These are phyloP conservation scores for Anarrhichthys ocellatus DNA, from an alignment of 2,113 vertebrate species.

Conservation along the genomic window DNA sequence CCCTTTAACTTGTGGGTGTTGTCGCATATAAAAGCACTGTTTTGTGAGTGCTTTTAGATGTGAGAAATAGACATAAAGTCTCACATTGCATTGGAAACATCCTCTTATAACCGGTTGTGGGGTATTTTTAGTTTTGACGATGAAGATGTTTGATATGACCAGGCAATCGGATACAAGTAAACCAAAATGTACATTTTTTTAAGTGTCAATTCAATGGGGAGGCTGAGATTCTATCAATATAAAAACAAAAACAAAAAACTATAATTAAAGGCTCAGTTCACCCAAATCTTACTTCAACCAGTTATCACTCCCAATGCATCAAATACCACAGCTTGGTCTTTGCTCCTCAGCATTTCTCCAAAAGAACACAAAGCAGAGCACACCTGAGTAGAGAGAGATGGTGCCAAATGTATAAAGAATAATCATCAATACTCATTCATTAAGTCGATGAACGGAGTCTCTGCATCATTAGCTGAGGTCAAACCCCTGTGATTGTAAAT, in stretches of 20 bases:
- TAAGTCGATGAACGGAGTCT: neutral
- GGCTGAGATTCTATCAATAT: neutral
- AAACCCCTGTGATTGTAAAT: conserved; percentile 6
- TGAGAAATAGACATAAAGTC: neutral
- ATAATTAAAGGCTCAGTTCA: neutral
- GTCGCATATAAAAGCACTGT: conserved; percentile 23
- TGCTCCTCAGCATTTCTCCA: neutral
- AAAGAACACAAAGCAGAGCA: neutral
- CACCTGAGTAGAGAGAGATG: neutral
- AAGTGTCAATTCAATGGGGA: neutral
- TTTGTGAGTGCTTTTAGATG: neutral
- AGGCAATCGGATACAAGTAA: neutral
- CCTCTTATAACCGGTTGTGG: neutral
- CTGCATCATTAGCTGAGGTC: conserved; percentile 21
- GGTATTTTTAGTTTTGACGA: neutral
- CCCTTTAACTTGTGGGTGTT: conserved; percentile 49
- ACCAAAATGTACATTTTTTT: neutral
- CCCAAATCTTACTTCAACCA: neutral
- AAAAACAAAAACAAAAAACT: neutral
- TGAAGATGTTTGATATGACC: neutral
- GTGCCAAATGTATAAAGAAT: neutral
- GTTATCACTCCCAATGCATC: neutral
- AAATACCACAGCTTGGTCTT: neutral
- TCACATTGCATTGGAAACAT: neutral
- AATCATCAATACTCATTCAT: neutral